Base-by-base conservation (phyloP, 1,140 invertebrate genomes). In the Drosophila sulfurigaster region DNA sequence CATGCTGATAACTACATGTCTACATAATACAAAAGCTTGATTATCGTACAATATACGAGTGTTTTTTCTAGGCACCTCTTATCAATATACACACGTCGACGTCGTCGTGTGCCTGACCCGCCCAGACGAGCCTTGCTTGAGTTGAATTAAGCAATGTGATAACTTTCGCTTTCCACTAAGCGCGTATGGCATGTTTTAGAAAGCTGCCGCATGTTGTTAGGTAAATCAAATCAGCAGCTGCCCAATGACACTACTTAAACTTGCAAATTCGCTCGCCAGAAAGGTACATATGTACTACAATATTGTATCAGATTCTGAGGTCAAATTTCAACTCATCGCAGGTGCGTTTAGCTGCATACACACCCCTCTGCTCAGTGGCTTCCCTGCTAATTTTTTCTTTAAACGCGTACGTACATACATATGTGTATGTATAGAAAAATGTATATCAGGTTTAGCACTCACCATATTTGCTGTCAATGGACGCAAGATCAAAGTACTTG, bases 401-500 rank as follows among this genome's bases (percentile, higher is more conserved):
- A 1, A 38, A 13, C n/a, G 13, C 25, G 25, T 54, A 54, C 6
- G 10, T 38, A 38, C 2, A 7, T 2, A 52, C 11, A 52, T 4
- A 25, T 25, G 20, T 25, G 20, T 25, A 25, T 25, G 20, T 25
- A 25, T 25, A 25, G 20, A 25, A 25, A 25, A 25, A 25, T 25
- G 20, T 25, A 25, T 3, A 25, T 25, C 20, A 25, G 20, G 20
- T 25, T 25, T 25, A 46, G 7, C n/a, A 83, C 94, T 95, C 94
- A 98, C 97, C 95, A 95, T 97, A 98, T 94, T 96, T 95, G 67
- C 94, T 91, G 83, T 95, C 94, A 91, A 96, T 93, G 49, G 93
- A 80, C 28, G 94, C 85, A 32, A 98, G 81, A 93, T 98, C 96
- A 93, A 95, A 98, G 90, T 96, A 98, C 67, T 95, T 94, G 81